A percentile compares a stretch with the other conserved stretches of the same genome.
Conservation (phyloP, 1,140 invertebrate genomes). For the Drosophila nigromelanica region DNA sequence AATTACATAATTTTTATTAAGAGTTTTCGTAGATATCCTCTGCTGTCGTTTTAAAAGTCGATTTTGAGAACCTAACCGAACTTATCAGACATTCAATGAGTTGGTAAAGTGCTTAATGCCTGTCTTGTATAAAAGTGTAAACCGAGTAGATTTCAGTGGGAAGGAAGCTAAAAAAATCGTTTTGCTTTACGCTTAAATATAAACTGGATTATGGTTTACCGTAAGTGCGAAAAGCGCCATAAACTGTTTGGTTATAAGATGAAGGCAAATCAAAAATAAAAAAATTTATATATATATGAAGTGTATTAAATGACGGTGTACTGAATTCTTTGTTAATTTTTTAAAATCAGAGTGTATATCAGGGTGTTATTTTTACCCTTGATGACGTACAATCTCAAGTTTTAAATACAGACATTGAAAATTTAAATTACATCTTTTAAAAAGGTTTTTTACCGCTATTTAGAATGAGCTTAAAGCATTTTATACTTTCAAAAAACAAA, state of each 20-base stretch:
- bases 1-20: constrained; percentile 54
- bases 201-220: constrained; percentile 26
- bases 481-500: too few relatives aligned
- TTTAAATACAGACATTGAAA: too few relatives aligned
- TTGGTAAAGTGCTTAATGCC: constrained; percentile 41
- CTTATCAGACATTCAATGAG: constrained; percentile 45
- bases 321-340: background rate
- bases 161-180: constrained; percentile 2
- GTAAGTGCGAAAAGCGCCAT: constrained; percentile 10
- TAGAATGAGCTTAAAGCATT: too few relatives aligned
- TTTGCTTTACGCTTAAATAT: constrained; percentile 16
- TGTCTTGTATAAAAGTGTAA: constrained; percentile 10
- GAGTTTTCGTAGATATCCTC: constrained; percentile 36
- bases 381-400: too few relatives aligned
- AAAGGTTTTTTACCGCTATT: too few relatives aligned
- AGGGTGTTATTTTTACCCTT: too few relatives aligned
- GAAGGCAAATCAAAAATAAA: background rate
- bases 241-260: constrained; percentile 9
- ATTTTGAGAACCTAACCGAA: constrained; percentile 17
- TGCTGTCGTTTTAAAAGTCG: constrained; percentile 36
- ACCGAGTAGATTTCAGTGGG: constrained; percentile 21
- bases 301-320: background rate
- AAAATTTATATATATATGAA: background rate
- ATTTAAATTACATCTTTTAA: too few relatives aligned
- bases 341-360: background rate